phyloP scores from a whole-genome alignment of 2,113 vertebrate species.

The Anoplopoma fimbria region DNA sequence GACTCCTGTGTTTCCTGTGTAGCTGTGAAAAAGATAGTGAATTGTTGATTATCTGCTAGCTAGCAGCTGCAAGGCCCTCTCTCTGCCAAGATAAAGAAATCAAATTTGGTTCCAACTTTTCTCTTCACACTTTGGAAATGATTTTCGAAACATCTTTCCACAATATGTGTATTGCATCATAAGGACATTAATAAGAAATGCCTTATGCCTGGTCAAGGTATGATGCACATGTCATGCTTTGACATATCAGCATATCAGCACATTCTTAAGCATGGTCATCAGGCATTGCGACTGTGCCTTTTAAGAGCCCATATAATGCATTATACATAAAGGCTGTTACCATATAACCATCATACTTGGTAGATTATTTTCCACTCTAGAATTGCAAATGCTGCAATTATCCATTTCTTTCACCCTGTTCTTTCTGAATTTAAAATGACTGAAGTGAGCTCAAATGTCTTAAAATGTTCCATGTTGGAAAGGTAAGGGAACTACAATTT shows the following conservation, averaged over 20 bases:
- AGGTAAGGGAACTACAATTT: conserved; percentile 12
- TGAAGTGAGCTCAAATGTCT: conserved; percentile 17
- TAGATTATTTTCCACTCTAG: not conserved
- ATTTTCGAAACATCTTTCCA: not conserved
- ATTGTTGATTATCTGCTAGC: conserved; percentile 42
- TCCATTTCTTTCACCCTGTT: not conserved
- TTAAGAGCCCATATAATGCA: conserved; percentile 14
- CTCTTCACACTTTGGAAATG: not conserved
- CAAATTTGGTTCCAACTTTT: not conserved
- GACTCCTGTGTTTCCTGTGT: conserved; percentile 38
- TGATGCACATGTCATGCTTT: conserved; percentile 3
- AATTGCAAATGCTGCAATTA: conserved; percentile 40
- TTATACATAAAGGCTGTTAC: conserved; percentile 24
- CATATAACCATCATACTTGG: not conserved
- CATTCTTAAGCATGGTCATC: conserved; percentile 17
- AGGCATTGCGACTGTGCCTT: conserved; percentile 17
- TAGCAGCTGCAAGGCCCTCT: conserved; percentile 12
- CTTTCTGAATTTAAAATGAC: conserved; percentile 31
- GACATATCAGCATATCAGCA: conserved; percentile 43
- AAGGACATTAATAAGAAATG: conserved; percentile 33
- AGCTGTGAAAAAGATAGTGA: conserved; percentile 38
- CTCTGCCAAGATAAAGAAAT: conserved; percentile 19
- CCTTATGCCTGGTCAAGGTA: not conserved
- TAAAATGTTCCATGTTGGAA: conserved; percentile 11
- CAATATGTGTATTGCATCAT: conserved; percentile 1